Percentiles rank a stretch among this genome's conserved stretches.
Conservation (phyloP, 2,113 vertebrate species). For the Porphyrio hochstetteri region DNA sequence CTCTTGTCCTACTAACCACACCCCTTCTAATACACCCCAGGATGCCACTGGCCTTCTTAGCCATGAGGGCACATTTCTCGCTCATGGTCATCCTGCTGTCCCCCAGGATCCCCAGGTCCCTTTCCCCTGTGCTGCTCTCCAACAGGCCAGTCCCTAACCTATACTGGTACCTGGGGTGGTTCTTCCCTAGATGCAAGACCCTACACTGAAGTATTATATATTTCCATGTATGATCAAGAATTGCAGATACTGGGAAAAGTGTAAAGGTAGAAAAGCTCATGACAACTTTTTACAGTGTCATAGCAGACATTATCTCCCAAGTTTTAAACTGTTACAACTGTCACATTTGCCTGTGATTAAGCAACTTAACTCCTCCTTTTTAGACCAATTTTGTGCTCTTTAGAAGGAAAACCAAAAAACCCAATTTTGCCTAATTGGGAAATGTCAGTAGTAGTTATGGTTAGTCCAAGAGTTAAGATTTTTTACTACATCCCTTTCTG, state of each 20-base stretch:
- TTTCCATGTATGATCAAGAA: neutral
- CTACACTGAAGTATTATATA: neutral
- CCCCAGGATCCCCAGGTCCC: too few species aligned
- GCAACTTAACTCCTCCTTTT: neutral
- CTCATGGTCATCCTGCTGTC: too few species aligned
- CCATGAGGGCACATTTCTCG: too few species aligned
- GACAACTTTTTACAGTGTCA: neutral
- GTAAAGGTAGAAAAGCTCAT: neutral
- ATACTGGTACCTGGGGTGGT: too few species aligned
- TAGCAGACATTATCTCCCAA: neutral
- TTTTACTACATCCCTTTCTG: neutral
- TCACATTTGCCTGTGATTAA: neutral
- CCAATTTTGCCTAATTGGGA: neutral
- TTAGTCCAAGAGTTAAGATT: neutral
- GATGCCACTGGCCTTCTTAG: too few species aligned
- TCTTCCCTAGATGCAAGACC: too few species aligned
- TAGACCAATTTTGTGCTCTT: neutral
- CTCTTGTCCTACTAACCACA: too few species aligned
- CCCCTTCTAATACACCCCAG: too few species aligned
- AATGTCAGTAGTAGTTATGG: neutral
- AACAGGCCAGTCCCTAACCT: too few species aligned
- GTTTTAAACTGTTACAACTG: neutral
- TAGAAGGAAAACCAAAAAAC: neutral
- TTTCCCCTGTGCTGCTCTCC: too few species aligned
- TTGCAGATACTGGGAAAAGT: neutral